A percentile compares a stretch with the other conserved stretches of the same genome.
Evolutionary conservation across 2,888 invertebrate genomes (phyloP).

Genomic region (Entomobrya multifasciata): DNA sequence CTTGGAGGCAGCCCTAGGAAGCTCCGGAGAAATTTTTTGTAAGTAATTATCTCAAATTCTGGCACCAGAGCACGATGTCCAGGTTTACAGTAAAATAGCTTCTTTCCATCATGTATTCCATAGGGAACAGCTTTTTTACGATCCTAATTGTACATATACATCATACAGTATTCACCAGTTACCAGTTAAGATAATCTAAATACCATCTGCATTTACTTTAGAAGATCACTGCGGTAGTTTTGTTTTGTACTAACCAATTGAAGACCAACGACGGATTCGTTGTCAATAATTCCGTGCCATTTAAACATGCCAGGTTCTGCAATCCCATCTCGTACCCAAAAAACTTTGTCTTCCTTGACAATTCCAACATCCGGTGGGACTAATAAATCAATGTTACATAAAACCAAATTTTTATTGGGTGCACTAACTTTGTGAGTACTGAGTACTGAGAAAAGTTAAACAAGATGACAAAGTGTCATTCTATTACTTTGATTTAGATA

Average conservation of each 20-base stretch:
- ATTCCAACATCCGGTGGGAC: conserved; percentile 67
- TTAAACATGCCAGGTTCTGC: conserved; percentile 69
- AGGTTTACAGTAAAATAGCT: conserved; percentile 74
- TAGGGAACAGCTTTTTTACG: conserved; percentile 73
- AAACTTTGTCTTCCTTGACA: conserved; percentile 71
- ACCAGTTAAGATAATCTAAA: too few relatives aligned
- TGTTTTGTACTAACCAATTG: conserved; percentile 67
- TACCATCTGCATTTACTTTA: too few relatives aligned
- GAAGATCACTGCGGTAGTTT: too few relatives aligned
- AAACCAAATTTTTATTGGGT: neutral
- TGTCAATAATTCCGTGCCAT: conserved; percentile 65
- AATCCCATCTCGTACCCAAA: conserved; percentile 73
- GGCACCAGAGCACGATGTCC: conserved; percentile 74
- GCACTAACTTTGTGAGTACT: neutral
- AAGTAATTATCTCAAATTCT: conserved; percentile 66
- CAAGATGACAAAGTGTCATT: too few relatives aligned
- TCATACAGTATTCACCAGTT: too few relatives aligned
- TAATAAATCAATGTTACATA: conserved; percentile 21
- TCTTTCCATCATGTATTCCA: conserved; percentile 70
- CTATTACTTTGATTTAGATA: conserved; percentile 51
- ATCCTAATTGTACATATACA: conserved; percentile 51
- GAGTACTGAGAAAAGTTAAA: too few relatives aligned
- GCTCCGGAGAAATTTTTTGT: conserved; percentile 69
- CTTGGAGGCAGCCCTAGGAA: conserved; percentile 68
- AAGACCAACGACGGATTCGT: conserved; percentile 65